Evolutionary conservation across 2,113 vertebrate genomes (phyloP).

Genomic region (Pholis gunnellus): DNA sequence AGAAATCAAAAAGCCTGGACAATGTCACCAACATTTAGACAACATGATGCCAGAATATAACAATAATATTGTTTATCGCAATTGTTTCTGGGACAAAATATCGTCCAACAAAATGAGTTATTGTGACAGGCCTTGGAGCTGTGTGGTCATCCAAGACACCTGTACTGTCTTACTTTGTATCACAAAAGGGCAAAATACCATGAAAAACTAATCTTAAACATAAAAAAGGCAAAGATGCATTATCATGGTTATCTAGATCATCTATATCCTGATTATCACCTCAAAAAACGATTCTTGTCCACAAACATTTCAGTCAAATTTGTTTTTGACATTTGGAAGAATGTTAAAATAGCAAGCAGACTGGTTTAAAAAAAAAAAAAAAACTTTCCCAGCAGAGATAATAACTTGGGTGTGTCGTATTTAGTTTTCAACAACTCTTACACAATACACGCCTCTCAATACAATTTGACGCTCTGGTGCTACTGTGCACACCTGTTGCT

Average conservation of each 20-base stretch:
- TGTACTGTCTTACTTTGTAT: background rate
- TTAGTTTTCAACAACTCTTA: slow-evolving; percentile 27
- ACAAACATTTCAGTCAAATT: slow-evolving; percentile 1
- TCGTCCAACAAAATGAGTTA: background rate
- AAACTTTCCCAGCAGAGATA: slow-evolving; percentile 32
- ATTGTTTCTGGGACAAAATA: background rate
- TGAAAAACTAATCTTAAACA: background rate
- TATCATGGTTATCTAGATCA: background rate
- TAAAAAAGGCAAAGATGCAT: too few species aligned
- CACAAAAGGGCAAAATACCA: background rate
- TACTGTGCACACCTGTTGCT: slow-evolving; percentile 39
- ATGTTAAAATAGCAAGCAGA: slow-evolving; percentile 1
- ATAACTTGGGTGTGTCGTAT: slow-evolving; percentile 45
- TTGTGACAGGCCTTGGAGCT: too few species aligned
- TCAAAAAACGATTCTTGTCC: background rate
- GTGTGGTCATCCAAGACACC: background rate
- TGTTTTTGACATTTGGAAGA: background rate
- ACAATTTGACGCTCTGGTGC: slow-evolving; percentile 13
- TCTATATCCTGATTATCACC: background rate
- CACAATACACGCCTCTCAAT: slow-evolving; percentile 23
- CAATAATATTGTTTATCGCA: background rate
- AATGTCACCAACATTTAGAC: too few species aligned
- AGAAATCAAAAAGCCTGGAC: background rate
- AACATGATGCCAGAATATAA: too few species aligned
- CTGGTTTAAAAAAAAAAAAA: background rate